A percentile compares a stretch with the other conserved stretches of the same genome.
These are phyloP conservation scores for Diadromus collaris DNA, from an alignment of 2,888 invertebrate genomes.

Conservation along the genomic window DNA sequence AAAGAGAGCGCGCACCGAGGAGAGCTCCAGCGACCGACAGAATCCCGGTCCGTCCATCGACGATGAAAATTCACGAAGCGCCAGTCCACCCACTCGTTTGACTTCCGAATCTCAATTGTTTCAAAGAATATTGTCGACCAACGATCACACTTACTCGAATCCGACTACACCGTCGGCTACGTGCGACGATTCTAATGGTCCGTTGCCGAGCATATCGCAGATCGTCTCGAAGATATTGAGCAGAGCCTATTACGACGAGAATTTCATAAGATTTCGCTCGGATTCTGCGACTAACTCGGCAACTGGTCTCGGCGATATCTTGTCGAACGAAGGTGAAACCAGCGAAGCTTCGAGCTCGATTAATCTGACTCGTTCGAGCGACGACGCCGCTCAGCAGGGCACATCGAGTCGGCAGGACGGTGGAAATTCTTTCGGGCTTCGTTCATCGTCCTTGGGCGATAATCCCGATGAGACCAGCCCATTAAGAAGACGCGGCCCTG, in stretches of 20 bases:
- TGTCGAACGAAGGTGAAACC: not conserved
- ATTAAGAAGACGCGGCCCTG: not conserved
- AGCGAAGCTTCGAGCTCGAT: conserved; percentile 2
- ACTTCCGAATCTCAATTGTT: conserved; percentile 1
- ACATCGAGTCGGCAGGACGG: not conserved
- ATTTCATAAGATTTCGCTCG: not conserved
- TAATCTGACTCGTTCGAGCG: not conserved
- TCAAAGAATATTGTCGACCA: conserved; percentile 21
- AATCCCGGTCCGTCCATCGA: not conserved
- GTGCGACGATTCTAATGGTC: conserved; percentile 47
- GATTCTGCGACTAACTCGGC: not conserved
- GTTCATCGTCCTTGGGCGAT: not conserved
- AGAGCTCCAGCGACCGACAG: not conserved
- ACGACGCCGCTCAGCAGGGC: conserved; percentile 6
- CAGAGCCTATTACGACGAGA: not conserved
- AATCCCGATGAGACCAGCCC: not conserved
- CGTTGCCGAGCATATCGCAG: conserved; percentile 66
- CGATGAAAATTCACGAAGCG: not conserved
- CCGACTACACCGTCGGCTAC: conserved; percentile 40
- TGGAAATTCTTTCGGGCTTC: not conserved
- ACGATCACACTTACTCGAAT: conserved; percentile 73
- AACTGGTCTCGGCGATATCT: not conserved
- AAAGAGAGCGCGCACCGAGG: conserved; percentile 26
- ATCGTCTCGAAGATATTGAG: conserved; percentile 51
- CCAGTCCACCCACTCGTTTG: conserved; percentile 27